Conservation (phyloP, 2,888 invertebrate species). For the Altica lythri region DNA sequence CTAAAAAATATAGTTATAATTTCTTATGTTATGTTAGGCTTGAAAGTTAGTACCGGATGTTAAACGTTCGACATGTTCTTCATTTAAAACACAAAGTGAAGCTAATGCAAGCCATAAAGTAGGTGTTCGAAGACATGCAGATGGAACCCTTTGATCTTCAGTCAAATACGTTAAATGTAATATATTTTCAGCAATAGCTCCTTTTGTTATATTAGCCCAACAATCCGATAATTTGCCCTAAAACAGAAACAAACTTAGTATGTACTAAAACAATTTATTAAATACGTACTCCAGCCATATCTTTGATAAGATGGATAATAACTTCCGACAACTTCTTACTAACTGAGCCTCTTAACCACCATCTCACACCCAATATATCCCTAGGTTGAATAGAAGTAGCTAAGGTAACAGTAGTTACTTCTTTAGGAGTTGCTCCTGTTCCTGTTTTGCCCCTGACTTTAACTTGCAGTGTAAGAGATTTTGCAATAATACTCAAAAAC, state of each 20-base stretch:
- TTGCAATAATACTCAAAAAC: slow-evolving; percentile 87
- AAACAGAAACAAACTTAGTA: slow-evolving; percentile 40
- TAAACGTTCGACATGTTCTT: slow-evolving; percentile 83
- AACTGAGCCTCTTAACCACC: slow-evolving; percentile 89
- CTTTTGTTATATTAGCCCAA: slow-evolving; percentile 88
- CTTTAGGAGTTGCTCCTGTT: slow-evolving; percentile 56
- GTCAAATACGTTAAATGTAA: slow-evolving; percentile 79
- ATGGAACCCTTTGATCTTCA: slow-evolving; percentile 75
- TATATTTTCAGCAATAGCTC: slow-evolving; percentile 86
- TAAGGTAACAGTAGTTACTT: slow-evolving; percentile 63
- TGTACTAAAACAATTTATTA: not conserved
- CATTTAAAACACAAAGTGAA: slow-evolving; percentile 89
- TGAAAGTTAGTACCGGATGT: too few relatives aligned
- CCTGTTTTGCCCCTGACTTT: slow-evolving; percentile 73
- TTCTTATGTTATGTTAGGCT: not conserved
- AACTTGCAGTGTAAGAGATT: slow-evolving; percentile 87
- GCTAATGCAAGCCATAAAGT: slow-evolving; percentile 92
- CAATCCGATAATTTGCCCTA: slow-evolving; percentile 83
- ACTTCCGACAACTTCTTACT: slow-evolving; percentile 85
- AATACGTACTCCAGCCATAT: slow-evolving; percentile 85
- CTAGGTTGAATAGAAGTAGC: slow-evolving; percentile 65
- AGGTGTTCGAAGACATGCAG: slow-evolving; percentile 80
- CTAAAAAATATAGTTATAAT: slow-evolving; percentile 56
- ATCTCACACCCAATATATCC: slow-evolving; percentile 64
- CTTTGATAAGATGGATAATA: slow-evolving; percentile 84